A percentile compares a stretch with the other conserved stretches of the same genome.
Evolutionary conservation across 64 coral and sea anemone species (phyloP).

Genomic region (Anthopleura sola): DNA sequence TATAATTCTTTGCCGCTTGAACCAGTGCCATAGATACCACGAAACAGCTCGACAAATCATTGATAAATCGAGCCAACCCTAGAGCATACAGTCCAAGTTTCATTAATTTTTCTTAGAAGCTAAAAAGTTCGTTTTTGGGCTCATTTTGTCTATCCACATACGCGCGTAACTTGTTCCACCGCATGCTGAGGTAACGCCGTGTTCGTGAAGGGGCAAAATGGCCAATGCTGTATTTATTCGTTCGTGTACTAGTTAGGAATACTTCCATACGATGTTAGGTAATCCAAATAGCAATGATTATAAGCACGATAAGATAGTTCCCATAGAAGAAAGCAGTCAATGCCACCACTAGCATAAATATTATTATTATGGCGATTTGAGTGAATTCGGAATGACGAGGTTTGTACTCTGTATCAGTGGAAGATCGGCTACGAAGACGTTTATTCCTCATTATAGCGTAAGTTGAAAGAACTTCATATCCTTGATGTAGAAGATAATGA

Average conservation of each 20-base stretch:
- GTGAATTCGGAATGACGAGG: not conserved
- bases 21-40: not conserved
- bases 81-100: not conserved
- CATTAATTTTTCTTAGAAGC: not conserved
- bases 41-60: not conserved
- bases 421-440: not conserved
- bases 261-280: conserved; percentile 20
- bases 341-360: conserved; percentile 63
- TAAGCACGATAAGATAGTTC: conserved; percentile 83
- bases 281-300: conserved; percentile 87
- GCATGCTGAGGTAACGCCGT: not conserved
- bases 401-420: not conserved
- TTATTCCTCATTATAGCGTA: not conserved
- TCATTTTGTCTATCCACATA: not conserved
- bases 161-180: not conserved
- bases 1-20: not conserved
- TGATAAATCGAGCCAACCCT: not conserved
- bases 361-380: conserved; percentile 59
- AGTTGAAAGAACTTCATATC: not conserved
- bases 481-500: not conserved
- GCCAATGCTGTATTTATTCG: not conserved
- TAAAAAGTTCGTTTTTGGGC: not conserved
- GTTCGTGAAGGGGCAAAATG: not conserved
- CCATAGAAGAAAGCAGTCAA: conserved; percentile 61
- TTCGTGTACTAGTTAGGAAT: not conserved